A percentile compares a stretch with the other conserved stretches of the same genome.
Conservation (phyloP, 2,797 vertebrate genomes). For the Lepilemur ruficaudatus region DNA sequence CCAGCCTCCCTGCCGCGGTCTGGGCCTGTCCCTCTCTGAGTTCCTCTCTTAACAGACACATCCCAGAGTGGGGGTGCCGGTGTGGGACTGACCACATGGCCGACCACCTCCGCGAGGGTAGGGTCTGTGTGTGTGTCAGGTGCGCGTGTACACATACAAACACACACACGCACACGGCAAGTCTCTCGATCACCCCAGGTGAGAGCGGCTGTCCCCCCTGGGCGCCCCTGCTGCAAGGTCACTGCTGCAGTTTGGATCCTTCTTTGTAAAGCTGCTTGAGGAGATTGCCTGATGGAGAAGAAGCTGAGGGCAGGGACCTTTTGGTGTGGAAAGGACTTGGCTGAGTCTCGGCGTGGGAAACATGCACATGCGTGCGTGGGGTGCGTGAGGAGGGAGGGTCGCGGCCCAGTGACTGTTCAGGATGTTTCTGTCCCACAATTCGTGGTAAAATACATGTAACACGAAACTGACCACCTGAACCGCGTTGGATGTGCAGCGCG, state of each 20-base stretch:
- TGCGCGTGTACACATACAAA: fast-evolving
- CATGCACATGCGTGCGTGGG: fast-evolving
- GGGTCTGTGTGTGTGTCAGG: too few relatives aligned
- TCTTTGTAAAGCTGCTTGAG: not conserved
- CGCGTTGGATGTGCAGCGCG: too few relatives aligned
- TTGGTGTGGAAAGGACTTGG: not conserved
- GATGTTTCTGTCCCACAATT: not conserved
- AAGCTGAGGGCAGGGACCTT: not conserved
- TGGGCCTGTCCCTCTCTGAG: too few relatives aligned
- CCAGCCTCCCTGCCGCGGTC: not conserved
- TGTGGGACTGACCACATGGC: not conserved
- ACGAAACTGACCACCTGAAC: not conserved
- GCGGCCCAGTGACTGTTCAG: not conserved
- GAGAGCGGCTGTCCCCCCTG: not conserved
- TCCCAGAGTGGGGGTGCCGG: not conserved
- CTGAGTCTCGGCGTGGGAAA: not conserved
- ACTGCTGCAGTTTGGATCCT: fast-evolving
- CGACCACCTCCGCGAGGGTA: fast-evolving
- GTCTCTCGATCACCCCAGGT: not conserved
- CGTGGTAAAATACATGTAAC: not conserved
- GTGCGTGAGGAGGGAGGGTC: not conserved
- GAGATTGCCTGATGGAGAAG: not conserved
- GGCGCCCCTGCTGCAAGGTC: fast-evolving
- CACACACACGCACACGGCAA: too few relatives aligned
- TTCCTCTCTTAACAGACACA: too few relatives aligned